Conservation (phyloP, 2,113 vertebrate genomes). For the Coptodon rendalli region DNA sequence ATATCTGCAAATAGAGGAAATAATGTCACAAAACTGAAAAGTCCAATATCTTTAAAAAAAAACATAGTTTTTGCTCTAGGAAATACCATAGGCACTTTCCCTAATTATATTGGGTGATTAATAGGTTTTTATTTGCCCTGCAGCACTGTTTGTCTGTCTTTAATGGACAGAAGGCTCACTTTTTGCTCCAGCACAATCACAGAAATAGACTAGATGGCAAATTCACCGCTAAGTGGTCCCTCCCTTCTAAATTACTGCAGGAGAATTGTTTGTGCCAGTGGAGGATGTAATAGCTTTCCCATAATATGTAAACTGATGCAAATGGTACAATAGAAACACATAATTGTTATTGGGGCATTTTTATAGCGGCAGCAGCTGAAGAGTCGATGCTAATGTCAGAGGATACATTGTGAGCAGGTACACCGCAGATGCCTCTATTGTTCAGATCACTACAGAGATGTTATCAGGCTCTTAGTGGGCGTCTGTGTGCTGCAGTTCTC, state of each 20-base stretch:
- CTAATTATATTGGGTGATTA: neutral
- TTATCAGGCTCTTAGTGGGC: slow-evolving; percentile 30
- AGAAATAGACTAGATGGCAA: slow-evolving; percentile 1
- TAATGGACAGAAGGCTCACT: neutral
- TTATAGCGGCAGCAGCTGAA: neutral
- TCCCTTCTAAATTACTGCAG: slow-evolving; percentile 12
- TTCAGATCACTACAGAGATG: slow-evolving; percentile 20
- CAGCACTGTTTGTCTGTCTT: neutral
- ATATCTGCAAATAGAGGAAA: neutral
- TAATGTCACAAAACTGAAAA: neutral
- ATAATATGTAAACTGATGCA: slow-evolving; percentile 37
- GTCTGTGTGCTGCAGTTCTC: slow-evolving; percentile 39
- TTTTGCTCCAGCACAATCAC: neutral
- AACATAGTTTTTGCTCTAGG: neutral
- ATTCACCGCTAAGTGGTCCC: slow-evolving; percentile 2
- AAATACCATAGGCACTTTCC: neutral
- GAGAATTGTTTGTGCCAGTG: slow-evolving; percentile 40
- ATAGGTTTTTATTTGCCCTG: neutral
- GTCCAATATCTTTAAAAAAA: neutral
- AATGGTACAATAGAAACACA: slow-evolving; percentile 3
- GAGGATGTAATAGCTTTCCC: slow-evolving; percentile 33
- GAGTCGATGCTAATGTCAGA: neutral
- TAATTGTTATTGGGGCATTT: slow-evolving; percentile 11
- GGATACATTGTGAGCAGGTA: neutral
- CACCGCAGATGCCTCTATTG: slow-evolving; percentile 1